These are phyloP conservation scores for Athalia rosae DNA, from an alignment of 2,888 invertebrate species.

Conservation along the genomic window DNA sequence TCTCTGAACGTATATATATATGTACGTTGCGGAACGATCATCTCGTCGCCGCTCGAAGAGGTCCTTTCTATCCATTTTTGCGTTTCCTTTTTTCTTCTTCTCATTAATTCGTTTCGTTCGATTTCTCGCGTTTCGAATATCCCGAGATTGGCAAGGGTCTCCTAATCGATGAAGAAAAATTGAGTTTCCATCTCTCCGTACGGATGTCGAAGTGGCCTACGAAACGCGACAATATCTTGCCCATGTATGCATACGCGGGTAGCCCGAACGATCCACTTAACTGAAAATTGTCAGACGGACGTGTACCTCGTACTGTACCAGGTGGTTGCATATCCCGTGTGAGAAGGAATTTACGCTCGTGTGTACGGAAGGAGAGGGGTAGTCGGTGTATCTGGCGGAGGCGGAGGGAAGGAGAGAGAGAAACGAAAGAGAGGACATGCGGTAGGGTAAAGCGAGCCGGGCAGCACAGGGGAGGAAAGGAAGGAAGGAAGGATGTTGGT, in stretches of 20 bases:
- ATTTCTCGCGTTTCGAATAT: no score
- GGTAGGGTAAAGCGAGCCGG: not conserved
- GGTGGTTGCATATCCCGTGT: not conserved
- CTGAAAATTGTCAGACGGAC: slow-evolving; percentile 31
- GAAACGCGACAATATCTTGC: not conserved
- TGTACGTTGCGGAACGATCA: no score
- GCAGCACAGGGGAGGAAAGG: not conserved
- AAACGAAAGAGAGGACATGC: not conserved
- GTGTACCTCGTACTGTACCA: not conserved
- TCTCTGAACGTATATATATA: no score
- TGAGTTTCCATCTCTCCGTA: no score
- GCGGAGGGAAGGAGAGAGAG: not conserved
- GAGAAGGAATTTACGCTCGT: not conserved
- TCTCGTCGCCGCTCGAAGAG: no score
- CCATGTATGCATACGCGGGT: not conserved
- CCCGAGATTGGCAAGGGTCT: no score
- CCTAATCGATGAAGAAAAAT: no score
- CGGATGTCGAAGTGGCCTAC: no score
- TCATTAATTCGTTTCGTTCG: no score
- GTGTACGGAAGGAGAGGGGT: not conserved
- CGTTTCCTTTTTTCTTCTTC: no score
- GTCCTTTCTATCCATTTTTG: no score
- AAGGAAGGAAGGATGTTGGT: slow-evolving; percentile 56
- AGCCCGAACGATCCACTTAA: slow-evolving; percentile 16
- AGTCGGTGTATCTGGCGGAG: not conserved